Percentiles rank a stretch among this genome's conserved stretches.
phyloP scores from a whole-genome alignment of 2,888 invertebrate species.

The Drosophila fungiperda region DNA sequence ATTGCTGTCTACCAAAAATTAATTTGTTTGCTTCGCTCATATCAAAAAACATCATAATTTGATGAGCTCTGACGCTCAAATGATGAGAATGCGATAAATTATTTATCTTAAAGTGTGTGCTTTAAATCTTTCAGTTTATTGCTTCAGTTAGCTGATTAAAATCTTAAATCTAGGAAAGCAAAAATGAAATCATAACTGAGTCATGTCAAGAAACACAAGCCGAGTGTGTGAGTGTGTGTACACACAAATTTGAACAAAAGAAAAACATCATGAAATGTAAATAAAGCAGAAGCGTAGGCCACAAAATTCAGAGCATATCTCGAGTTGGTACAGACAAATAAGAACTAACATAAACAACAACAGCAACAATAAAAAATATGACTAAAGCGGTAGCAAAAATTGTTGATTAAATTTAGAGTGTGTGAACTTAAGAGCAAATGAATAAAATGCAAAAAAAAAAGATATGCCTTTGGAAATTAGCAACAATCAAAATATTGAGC shows the following conservation, averaged over 20 bases:
- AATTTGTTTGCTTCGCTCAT: not conserved
- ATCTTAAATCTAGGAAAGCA: constrained; percentile 51
- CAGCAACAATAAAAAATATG: not conserved
- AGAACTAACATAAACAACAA: not conserved
- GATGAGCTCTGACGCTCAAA: constrained; percentile 14
- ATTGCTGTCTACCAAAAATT: not conserved
- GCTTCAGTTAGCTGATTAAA: constrained; percentile 60
- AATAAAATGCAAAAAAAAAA: constrained; percentile 18
- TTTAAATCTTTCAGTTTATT: constrained; percentile 44
- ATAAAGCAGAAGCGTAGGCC: constrained; percentile 47
- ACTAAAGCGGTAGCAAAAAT: constrained; percentile 31
- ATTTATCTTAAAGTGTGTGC: constrained; percentile 41
- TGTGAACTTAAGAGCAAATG: constrained; percentile 27
- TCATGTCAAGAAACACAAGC: constrained; percentile 37
- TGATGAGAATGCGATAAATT: constrained; percentile 21
- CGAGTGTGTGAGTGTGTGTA: constrained; percentile 29
- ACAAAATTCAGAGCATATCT: constrained; percentile 43
- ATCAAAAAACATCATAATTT: constrained; percentile 24
- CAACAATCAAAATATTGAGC: constrained; percentile 63
- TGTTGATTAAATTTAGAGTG: constrained; percentile 42
- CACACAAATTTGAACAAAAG: constrained; percentile 47
- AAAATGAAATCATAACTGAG: constrained; percentile 64
- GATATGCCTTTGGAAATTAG: constrained; percentile 51
- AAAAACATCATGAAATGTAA: constrained; percentile 59
- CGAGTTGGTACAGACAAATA: constrained; percentile 21